Evolutionary conservation across 2,113 vertebrate genomes (phyloP).

Genomic region (Pleuronectes platessa): DNA sequence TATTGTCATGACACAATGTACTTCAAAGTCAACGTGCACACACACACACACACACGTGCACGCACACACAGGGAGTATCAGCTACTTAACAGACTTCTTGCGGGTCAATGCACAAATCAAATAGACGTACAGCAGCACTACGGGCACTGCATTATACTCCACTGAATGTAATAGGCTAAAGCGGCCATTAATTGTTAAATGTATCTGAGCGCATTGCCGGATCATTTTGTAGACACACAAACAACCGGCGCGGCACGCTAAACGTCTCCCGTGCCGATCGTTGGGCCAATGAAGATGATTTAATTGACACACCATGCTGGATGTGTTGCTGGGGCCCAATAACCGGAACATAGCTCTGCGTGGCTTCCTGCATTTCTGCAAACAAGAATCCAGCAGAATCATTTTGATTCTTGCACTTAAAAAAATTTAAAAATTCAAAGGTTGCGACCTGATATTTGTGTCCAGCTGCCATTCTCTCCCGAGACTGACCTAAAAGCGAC

Average conservation of each 20-base stretch:
- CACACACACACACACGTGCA: constrained; percentile 25
- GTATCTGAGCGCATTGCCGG: constrained; percentile 49
- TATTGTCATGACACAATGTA: constrained; percentile 75
- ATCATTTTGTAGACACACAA: constrained; percentile 39
- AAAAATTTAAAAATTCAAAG: neutral
- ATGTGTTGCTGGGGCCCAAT: constrained; percentile 28
- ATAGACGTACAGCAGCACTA: constrained; percentile 72
- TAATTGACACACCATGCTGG: constrained; percentile 48
- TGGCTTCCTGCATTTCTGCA: neutral
- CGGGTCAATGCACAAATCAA: constrained; percentile 81
- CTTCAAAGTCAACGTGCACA: constrained; percentile 70
- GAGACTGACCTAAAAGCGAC: constrained; percentile 49
- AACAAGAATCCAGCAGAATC: neutral
- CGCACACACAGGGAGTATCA: constrained; percentile 59
- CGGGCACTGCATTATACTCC: constrained; percentile 59
- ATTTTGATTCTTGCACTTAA: constrained; percentile 9
- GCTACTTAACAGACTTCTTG: constrained; percentile 75
- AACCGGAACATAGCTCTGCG: neutral
- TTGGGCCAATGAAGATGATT: constrained; percentile 55
- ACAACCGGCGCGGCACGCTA: constrained; percentile 44
- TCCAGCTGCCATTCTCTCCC: constrained; percentile 60
- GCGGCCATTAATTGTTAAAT: constrained; percentile 64
- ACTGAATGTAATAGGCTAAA: constrained; percentile 61
- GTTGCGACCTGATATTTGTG: constrained; percentile 47
- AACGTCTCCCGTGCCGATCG: constrained; percentile 59